phyloP scores from a whole-genome alignment of 2,113 vertebrate species.

The Mustela lutreola region DNA sequence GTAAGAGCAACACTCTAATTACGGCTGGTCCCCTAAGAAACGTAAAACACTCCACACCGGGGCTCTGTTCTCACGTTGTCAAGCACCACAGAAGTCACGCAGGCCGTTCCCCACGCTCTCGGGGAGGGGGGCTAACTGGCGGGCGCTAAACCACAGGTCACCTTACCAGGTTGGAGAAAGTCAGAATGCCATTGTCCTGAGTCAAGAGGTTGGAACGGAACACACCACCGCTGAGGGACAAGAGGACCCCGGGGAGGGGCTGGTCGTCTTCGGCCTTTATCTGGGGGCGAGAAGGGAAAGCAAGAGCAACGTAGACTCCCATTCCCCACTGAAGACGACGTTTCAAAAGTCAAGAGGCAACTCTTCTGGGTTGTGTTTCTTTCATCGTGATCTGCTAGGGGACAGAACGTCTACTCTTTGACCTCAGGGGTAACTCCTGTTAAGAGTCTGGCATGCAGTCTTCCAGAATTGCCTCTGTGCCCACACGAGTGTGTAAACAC shows the following conservation, averaged over 20 bases:
- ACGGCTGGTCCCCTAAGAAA: constrained; percentile 51
- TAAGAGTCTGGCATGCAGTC: background rate
- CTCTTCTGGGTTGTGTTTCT: accelerated
- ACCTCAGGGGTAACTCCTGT: background rate
- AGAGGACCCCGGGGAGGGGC: constrained; percentile 95
- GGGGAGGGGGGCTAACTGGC: background rate
- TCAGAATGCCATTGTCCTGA: constrained; percentile 96
- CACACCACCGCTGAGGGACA: constrained; percentile 96
- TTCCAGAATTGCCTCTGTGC: background rate
- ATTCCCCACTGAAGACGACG: accelerated
- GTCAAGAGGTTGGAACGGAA: constrained; percentile 98
- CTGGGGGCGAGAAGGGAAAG: constrained; percentile 83
- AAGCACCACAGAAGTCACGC: background rate
- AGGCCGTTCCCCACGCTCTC: accelerated
- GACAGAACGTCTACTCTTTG: background rate
- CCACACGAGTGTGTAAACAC: background rate
- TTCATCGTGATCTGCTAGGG: background rate
- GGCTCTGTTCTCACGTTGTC: constrained; percentile 57
- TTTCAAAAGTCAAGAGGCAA: background rate
- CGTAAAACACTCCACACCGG: background rate
- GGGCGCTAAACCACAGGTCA: background rate
- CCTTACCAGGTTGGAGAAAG: constrained; percentile 96
- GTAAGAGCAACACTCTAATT: constrained; percentile 65
- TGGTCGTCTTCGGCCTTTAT: constrained; percentile 95
- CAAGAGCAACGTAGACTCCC: background rate